Conservation (phyloP, 2,113 vertebrate species). For the Aepyceros melampus region DNA sequence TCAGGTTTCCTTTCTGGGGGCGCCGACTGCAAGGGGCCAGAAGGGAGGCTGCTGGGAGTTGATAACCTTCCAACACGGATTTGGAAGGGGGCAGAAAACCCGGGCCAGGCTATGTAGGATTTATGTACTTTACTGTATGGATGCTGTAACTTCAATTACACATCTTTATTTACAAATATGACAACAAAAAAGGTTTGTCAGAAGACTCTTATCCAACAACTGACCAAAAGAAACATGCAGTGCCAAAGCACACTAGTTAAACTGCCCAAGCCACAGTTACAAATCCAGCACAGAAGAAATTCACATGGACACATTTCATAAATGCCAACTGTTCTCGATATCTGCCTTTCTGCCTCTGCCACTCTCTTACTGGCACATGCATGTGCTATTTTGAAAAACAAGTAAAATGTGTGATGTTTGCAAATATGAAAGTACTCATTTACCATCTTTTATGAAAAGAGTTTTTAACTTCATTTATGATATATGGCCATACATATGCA, state of each 20-base stretch:
- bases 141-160: background rate
- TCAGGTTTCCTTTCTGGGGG: background rate
- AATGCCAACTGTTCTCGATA: no score
- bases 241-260: background rate
- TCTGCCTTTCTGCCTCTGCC: background rate
- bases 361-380: background rate
- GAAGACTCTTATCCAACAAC: background rate
- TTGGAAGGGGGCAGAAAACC: background rate
- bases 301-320: background rate
- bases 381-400: no score
- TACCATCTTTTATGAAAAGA: background rate
- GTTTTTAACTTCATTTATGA: background rate
- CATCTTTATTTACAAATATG: background rate
- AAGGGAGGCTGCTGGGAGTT: background rate
- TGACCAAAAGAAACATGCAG: background rate
- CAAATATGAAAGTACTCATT: background rate
- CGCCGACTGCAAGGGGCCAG: background rate
- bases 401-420: background rate
- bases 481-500: no score
- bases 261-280: background rate
- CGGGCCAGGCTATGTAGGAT: background rate
- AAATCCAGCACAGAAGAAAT: background rate
- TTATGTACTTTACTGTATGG: no score
- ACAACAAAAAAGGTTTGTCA: background rate
- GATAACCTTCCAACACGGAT: accelerated